Base-by-base conservation (phyloP, 2,797 vertebrate genomes). In the Gadopsis marmoratus region DNA sequence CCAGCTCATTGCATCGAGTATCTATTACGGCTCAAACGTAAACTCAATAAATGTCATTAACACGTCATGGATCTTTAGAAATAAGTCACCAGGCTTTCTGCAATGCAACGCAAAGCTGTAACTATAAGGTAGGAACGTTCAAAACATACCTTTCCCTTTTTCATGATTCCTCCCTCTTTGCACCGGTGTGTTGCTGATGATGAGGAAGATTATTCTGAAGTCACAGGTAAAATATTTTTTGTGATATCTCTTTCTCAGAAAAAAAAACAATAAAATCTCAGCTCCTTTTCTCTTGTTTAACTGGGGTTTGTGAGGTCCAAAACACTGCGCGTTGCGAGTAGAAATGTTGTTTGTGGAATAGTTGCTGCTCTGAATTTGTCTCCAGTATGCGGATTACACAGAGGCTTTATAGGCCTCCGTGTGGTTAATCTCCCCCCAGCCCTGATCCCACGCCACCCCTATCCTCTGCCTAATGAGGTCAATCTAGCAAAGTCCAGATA, bases 401-500 rank as follows among this genome's bases (percentile, higher is more conserved):
- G 82, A 63, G 68, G 89, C 87, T 95, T 95, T 95, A 94, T 90
- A 90, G 71, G 65, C 67, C 88, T 78, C 62, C 71, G 63, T 85
- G 88, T 83, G 76, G 88, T 90, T 96, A 95, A 96, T 95, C 95
- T 93, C 85, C 31, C 73, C 82, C 88, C 92, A 93, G 90, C 88
- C 86, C 91, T 83, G 85, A 92, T 92, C 90, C 90, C 39, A 45
- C 16, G 16, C 31, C 61, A 73, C 81, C 89, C 92, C 90, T 62
- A 12, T 75, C 61, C 71, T 60, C 65, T 0, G 72, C 26, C 39
- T 43, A 73, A 81, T 86, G 74, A 85, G 84, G 64, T 64, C 19
- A 53, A 73, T 93, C 90, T 39, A 76, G 78, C 45, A 84, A 56
- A 14, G 41, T 90, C 83, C 89, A 88, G 86, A 74, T 82, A 63